These are phyloP conservation scores for Tyria jacobaeae DNA, from an alignment of 2,888 invertebrate genomes.

Conservation along the genomic window DNA sequence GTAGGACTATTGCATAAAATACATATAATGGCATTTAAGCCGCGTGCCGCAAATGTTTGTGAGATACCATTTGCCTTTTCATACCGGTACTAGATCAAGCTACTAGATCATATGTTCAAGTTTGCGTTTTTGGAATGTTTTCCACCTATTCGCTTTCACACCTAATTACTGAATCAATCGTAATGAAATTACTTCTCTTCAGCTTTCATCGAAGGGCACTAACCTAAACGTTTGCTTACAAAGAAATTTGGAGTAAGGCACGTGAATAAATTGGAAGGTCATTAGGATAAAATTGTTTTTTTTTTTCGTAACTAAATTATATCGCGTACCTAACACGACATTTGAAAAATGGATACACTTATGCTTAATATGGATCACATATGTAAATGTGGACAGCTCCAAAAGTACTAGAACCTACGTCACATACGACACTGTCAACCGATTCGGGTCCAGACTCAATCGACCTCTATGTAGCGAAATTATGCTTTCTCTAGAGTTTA, in stretches of 20 bases:
- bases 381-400: background rate
- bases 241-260: no score
- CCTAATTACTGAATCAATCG: no score
- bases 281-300: no score
- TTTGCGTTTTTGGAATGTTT: no score
- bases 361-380: background rate
- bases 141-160: background rate
- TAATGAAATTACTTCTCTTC: no score
- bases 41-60: conserved; percentile 2
- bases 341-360: no score
- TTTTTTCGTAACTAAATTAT: no score
- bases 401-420: conserved; percentile 1
- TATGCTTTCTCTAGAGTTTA: conserved; percentile 64
- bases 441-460: conserved; percentile 34
- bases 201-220: no score
- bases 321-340: no score
- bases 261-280: no score
- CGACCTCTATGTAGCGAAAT: conserved; percentile 56
- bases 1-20: background rate
- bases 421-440: conserved; percentile 11
- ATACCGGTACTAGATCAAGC: background rate
- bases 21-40: background rate
- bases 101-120: background rate
- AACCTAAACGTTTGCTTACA: no score
- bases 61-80: background rate